These are phyloP conservation scores for Halcyon malimbica DNA, from an alignment of 2,113 vertebrate genomes.

Conservation along the genomic window DNA sequence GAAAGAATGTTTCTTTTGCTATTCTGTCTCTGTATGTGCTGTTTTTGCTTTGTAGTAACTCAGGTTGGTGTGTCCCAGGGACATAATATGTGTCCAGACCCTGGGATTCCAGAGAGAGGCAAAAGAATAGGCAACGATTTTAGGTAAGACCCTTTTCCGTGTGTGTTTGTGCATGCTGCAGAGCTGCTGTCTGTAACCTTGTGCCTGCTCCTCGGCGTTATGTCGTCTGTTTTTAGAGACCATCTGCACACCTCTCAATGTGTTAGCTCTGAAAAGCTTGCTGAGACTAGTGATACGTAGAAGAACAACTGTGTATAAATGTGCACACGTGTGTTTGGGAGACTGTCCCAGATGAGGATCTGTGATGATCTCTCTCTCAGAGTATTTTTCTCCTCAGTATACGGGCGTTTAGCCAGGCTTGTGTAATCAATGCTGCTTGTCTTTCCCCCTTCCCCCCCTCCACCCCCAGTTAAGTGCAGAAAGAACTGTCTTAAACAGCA, in stretches of 20 bases:
- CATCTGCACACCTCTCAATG: not conserved
- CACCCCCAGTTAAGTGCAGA: not conserved
- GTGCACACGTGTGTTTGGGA: not conserved
- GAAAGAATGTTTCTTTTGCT: constrained; percentile 51
- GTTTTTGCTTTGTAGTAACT: constrained; percentile 90
- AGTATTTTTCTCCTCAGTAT: not conserved
- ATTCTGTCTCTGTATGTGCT: constrained; percentile 80
- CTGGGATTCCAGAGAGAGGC: constrained; percentile 95
- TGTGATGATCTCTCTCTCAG: too few species aligned
- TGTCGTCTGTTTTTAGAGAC: not conserved
- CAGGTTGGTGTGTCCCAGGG: constrained; percentile 98
- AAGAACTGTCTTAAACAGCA: not conserved
- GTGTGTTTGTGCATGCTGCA: not conserved
- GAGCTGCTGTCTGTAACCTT: not conserved
- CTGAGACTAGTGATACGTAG: not conserved
- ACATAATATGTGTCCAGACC: constrained; percentile 99
- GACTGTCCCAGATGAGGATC: not conserved
- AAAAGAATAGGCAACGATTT: constrained; percentile 98
- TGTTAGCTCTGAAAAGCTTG: not conserved
- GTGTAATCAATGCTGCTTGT: not conserved
- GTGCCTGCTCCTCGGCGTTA: not conserved
- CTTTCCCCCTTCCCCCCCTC: not conserved
- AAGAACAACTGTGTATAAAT: accelerated
- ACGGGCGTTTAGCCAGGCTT: not conserved
- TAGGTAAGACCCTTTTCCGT: constrained; percentile 80